Evolutionary conservation across 2,797 vertebrate genomes (phyloP).

Genomic region (Cottoperca gobio): DNA sequence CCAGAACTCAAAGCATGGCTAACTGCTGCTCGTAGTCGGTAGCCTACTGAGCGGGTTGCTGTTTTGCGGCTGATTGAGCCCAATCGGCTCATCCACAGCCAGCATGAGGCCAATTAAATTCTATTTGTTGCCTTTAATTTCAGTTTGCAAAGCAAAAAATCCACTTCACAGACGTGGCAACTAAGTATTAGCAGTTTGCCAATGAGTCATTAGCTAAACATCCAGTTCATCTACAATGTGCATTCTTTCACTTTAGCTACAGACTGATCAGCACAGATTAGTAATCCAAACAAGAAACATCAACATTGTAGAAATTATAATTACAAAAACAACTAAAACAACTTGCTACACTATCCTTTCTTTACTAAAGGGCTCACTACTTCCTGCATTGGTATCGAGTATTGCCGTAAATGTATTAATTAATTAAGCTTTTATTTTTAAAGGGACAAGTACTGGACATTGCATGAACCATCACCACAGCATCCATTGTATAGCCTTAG

Average conservation of each 20-base stretch:
- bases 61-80: slow-evolving; percentile 2
- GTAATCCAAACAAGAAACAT: not conserved
- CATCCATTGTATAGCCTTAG: not conserved
- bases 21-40: slow-evolving; percentile 9
- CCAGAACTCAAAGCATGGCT: slow-evolving; percentile 9
- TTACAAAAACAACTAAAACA: too few species aligned
- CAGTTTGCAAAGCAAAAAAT: slow-evolving; percentile 10
- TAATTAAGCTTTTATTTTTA: too few species aligned
- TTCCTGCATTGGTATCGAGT: too few species aligned
- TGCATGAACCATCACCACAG: not conserved
- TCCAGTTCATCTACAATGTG: not conserved
- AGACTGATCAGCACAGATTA: not conserved
- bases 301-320: not conserved
- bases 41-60: slow-evolving; percentile 17
- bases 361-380: not conserved
- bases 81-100: slow-evolving; percentile 28
- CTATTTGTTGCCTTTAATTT: slow-evolving; percentile 11
- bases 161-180: not conserved
- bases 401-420: too few species aligned
- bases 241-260: not conserved
- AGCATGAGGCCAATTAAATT: slow-evolving; percentile 14
- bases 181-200: not conserved
- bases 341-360: too few species aligned
- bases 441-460: not conserved
- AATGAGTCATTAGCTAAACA: not conserved